Evolutionary conservation across 2,888 invertebrate species (phyloP).

Genomic region (Synergus laeviventris): DNA sequence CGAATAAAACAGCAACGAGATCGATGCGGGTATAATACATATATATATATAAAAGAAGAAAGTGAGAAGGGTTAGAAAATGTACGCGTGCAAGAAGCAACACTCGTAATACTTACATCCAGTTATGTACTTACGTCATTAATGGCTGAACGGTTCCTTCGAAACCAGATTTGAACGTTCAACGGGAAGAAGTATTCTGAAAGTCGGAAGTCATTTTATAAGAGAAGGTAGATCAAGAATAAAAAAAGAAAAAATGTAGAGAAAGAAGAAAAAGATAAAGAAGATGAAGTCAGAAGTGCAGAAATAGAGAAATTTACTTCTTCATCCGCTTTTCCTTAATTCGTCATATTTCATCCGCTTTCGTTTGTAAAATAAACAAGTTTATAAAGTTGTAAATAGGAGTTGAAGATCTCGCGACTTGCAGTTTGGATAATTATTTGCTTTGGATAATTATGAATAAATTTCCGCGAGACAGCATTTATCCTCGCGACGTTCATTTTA

Average conservation of each 20-base stretch:
- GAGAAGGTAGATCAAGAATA: slow-evolving; percentile 44
- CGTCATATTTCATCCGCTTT: slow-evolving; percentile 12
- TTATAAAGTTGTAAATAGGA: neutral
- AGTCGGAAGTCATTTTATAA: slow-evolving; percentile 42
- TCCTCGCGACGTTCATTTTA: slow-evolving; percentile 1
- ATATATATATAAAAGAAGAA: slow-evolving; percentile 54
- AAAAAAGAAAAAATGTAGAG: slow-evolving; percentile 41
- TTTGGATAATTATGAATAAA: slow-evolving; percentile 28
- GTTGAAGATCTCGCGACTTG: slow-evolving; percentile 26
- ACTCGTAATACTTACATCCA: slow-evolving; percentile 46
- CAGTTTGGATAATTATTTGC: neutral
- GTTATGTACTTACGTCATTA: slow-evolving; percentile 57
- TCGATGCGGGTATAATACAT: slow-evolving; percentile 41
- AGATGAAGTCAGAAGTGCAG: neutral
- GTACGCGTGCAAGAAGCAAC: slow-evolving; percentile 44
- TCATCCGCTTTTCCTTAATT: slow-evolving; percentile 19
- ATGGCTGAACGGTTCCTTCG: slow-evolving; percentile 58
- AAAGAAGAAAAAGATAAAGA: slow-evolving; percentile 12
- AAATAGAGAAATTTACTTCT: slow-evolving; percentile 1
- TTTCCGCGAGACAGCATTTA: slow-evolving; percentile 31
- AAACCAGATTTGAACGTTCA: slow-evolving; percentile 44
- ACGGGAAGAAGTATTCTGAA: slow-evolving; percentile 51
- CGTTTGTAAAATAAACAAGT: slow-evolving; percentile 1
- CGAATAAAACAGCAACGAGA: slow-evolving; percentile 35
- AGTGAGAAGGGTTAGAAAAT: slow-evolving; percentile 55